A percentile compares a stretch with the other conserved stretches of the same genome.
Conservation (phyloP, 2,113 vertebrate genomes). For the Halcyon senegalensis region DNA sequence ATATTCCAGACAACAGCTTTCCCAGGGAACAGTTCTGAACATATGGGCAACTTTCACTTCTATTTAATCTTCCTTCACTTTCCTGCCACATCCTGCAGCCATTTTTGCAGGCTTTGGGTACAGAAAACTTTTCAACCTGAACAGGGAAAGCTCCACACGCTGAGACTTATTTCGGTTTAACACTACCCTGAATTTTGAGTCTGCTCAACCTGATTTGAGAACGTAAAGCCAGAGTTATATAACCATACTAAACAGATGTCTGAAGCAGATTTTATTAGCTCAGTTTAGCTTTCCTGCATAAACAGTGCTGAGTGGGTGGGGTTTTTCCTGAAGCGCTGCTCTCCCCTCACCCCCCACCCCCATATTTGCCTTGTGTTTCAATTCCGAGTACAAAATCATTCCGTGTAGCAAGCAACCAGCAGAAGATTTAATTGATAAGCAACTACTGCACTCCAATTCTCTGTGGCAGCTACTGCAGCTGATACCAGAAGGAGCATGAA, state of each 20-base stretch:
- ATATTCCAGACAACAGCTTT: neutral
- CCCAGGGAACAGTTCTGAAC: neutral
- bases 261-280: constrained; percentile 4
- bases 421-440: constrained; percentile 2
- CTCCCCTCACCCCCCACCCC: neutral
- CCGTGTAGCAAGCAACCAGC: neutral
- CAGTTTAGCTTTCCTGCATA: neutral
- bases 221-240: neutral
- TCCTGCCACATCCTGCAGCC: neutral
- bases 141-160: neutral
- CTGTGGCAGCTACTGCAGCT: neutral
- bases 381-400: neutral
- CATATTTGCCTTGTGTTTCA: neutral
- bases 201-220: neutral
- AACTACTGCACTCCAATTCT: neutral
- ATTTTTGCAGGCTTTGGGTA: neutral
- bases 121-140: neutral
- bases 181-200: neutral
- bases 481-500: neutral
- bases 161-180: neutral
- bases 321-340: neutral
- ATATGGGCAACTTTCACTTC: neutral
- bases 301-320: neutral
- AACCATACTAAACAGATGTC: neutral
- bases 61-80: neutral